Conservation (phyloP, 2,113 vertebrate species). For the Microtus ochrogaster region DNA sequence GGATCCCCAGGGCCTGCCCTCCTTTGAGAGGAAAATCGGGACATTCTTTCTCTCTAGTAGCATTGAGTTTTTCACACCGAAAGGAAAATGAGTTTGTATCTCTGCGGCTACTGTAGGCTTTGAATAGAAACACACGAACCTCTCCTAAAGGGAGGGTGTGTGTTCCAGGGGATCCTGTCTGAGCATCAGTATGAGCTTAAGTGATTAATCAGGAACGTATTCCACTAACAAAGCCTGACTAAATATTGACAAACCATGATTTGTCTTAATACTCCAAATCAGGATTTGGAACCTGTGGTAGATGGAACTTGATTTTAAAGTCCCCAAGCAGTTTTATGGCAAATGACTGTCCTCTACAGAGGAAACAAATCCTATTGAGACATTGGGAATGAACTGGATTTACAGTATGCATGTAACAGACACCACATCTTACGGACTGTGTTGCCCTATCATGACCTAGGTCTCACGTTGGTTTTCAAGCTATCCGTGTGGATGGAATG, state of each 20-base stretch:
- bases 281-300: slow-evolving; percentile 34
- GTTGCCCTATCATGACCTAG: neutral
- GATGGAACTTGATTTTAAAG: slow-evolving; percentile 7
- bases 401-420: neutral
- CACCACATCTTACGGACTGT: neutral
- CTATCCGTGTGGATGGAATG: neutral
- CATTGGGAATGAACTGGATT: slow-evolving; percentile 24
- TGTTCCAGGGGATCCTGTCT: neutral
- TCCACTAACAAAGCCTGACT: neutral
- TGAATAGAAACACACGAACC: neutral
- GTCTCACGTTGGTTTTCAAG: neutral
- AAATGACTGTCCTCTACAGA: neutral
- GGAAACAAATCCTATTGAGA: neutral
- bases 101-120: neutral
- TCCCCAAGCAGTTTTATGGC: neutral
- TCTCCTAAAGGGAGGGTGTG: neutral
- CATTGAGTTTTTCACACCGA: neutral
- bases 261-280: neutral
- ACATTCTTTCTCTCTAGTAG: neutral
- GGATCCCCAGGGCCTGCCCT: slow-evolving; percentile 35
- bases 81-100: neutral
- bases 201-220: neutral
- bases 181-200: neutral
- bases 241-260: neutral
- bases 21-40: neutral